Percentiles rank a stretch among this genome's conserved stretches.
Evolutionary conservation across 2,888 invertebrate genomes (phyloP).

Genomic region (Euphydryas editha): DNA sequence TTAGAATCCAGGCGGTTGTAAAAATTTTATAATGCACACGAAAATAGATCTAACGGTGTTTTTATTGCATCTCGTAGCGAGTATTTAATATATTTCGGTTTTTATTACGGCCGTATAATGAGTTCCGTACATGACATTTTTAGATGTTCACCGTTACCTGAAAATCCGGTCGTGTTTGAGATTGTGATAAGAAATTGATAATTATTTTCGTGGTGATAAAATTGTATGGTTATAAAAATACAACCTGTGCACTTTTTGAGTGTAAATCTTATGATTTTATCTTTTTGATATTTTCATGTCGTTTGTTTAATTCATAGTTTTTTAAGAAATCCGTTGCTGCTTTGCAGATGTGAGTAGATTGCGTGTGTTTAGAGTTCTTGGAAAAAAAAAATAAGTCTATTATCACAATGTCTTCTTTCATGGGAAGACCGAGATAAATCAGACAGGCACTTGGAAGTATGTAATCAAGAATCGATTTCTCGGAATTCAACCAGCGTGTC

Average conservation of each 20-base stretch:
- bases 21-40: conserved; percentile 45
- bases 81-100: conserved; percentile 40
- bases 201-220: background rate
- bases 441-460: background rate
- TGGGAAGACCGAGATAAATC: background rate
- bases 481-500: background rate
- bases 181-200: conserved; percentile 1
- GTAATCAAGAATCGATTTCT: background rate
- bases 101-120: conserved; percentile 31
- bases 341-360: too few species aligned
- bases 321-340: too few species aligned
- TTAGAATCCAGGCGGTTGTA: conserved; percentile 41
- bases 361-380: too few species aligned
- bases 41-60: conserved; percentile 46
- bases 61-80: conserved; percentile 44
- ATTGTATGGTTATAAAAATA: background rate
- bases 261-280: background rate
- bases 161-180: conserved; percentile 1
- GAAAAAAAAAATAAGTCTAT: too few species aligned
- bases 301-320: too few species aligned
- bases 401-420: too few species aligned
- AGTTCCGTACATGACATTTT: conserved; percentile 27
- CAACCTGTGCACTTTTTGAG: background rate
- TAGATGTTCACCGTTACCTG: conserved; percentile 7
- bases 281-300: background rate